Evolutionary conservation across 1,140 invertebrate species (phyloP), one percentile per base, ranked within the genome.

Genomic region (Drosophila persimilis): DNA sequence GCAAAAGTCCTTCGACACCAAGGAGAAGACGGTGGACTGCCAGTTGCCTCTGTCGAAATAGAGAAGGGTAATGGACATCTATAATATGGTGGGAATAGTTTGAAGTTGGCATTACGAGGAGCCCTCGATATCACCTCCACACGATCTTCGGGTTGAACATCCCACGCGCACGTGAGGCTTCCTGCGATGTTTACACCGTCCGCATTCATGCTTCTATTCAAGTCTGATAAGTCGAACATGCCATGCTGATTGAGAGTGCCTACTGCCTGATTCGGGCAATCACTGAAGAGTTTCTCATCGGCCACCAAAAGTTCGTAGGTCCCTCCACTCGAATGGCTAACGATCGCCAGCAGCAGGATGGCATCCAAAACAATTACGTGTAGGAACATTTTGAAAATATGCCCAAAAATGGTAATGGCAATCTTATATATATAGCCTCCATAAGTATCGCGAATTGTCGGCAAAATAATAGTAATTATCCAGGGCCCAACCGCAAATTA

Each of bases 41-140:
- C 66, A 70, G 8, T n/a, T 11, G 9, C 47, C 53, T 17, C 66
- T 60, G 22, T 64, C 60, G 4, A 64, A 57, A 9, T 5, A 24
- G 11, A 26, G 22, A 0, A 52, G 0, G 2, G 2, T 1, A 5
- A 63, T 0, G 3, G 8, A 0, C 3, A 13, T 2, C 59, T 69
- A 5, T 6, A 55, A 15, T 35, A 35, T 17, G 13, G n/a, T 8
- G 11, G 11, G 3, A 13, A 13, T 39, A 39, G 11, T 39, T 9
- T 11, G 9, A 29, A 31, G 17, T 45, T 58, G 48, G 7, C 7
- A 15, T 8, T 11, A 2, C n/a, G 6, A 15, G 3, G 7, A 26
- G 13, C 35, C 2, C 29, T 8, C 29, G 26, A 51, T 7, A 13
- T 51, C 13, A 65, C 63, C 17, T 35, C 39, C 22, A 65, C 6